Conservation (phyloP, 2,888 invertebrate species). For the Camponotus fellah region DNA sequence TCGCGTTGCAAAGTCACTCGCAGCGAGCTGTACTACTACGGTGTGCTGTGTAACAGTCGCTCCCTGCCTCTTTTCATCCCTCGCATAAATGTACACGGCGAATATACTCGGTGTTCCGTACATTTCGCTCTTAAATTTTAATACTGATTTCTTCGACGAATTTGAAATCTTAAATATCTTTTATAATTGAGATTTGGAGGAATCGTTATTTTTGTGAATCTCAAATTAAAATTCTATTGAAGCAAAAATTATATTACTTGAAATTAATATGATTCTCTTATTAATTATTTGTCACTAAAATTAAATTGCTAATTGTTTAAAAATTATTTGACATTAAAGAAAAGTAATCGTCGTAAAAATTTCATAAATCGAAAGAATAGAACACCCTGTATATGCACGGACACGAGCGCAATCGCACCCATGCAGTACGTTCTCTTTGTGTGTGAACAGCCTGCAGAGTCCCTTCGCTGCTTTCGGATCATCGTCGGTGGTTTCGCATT, state of each 20-base stretch:
- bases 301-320: background rate
- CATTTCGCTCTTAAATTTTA: background rate
- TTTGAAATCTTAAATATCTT: background rate
- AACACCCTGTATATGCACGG: conserved; percentile 28
- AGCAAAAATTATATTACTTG: background rate
- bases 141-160: background rate
- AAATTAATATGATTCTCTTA: conserved; percentile 1
- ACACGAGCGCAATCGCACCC: conserved; percentile 16
- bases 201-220: background rate
- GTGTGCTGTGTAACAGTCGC: conserved; percentile 13
- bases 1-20: conserved; percentile 72
- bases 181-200: background rate
- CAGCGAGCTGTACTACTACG: conserved; percentile 28
- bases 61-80: conserved; percentile 47
- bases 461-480: conserved; percentile 46
- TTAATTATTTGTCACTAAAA: background rate
- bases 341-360: background rate
- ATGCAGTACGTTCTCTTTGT: conserved; percentile 20
- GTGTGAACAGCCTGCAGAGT: conserved; percentile 38
- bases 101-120: conserved; percentile 25
- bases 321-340: background rate
- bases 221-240: background rate
- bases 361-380: background rate
- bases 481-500: conserved; percentile 54
- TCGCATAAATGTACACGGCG: conserved; percentile 34